A percentile compares a stretch with the other conserved stretches of the same genome.
Conservation (phyloP, 2,797 vertebrate species). For the Danionella dracula region DNA sequence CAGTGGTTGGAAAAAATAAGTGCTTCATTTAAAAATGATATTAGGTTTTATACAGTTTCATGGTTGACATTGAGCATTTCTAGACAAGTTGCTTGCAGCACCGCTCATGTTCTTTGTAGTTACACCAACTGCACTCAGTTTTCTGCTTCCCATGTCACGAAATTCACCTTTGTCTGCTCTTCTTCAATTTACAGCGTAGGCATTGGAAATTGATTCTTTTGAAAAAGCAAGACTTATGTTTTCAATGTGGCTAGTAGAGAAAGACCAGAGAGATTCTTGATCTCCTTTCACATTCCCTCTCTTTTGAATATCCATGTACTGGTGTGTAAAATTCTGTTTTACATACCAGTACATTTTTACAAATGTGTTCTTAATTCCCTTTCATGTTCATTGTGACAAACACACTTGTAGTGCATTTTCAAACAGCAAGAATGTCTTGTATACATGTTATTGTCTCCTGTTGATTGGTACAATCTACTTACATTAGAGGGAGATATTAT, state of each 20-base stretch:
- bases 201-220: slow-evolving; percentile 28
- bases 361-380: too few species aligned
- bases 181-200: slow-evolving; percentile 25
- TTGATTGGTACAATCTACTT: too few species aligned
- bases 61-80: slow-evolving; percentile 31
- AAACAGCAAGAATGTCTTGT: too few species aligned
- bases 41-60: slow-evolving; percentile 33
- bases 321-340: too few species aligned
- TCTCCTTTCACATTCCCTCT: not conserved
- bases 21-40: slow-evolving; percentile 30
- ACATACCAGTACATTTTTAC: too few species aligned
- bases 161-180: slow-evolving; percentile 37
- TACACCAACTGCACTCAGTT: slow-evolving; percentile 14
- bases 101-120: not conserved
- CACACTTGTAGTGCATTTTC: too few species aligned
- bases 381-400: too few species aligned
- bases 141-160: slow-evolving; percentile 14
- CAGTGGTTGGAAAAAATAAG: slow-evolving; percentile 11
- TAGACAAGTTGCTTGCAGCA: slow-evolving; percentile 32
- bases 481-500: too few species aligned
- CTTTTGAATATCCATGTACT: not conserved
- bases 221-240: slow-evolving; percentile 10
- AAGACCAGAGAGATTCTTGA: not conserved
- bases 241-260: not conserved
- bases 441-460: too few species aligned